Conservation (phyloP, 2,888 invertebrate genomes). For the Odontocolon sp. region DNA sequence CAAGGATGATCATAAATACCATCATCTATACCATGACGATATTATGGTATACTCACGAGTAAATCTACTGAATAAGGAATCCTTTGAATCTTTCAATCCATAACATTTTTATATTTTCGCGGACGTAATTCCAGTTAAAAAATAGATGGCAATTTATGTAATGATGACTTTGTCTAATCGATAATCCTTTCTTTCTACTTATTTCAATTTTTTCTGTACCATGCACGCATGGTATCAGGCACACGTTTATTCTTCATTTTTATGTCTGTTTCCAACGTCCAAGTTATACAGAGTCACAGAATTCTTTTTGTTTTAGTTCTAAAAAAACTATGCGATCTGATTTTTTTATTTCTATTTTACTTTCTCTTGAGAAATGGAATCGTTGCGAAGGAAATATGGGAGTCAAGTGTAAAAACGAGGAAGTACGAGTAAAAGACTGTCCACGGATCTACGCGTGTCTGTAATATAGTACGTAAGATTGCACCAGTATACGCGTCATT, state of each 20-base stretch:
- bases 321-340: neutral
- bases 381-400: neutral
- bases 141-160: neutral
- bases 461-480: conserved; percentile 14
- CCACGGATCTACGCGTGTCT: neutral
- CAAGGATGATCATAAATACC: no score
- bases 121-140: no score
- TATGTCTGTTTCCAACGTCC: neutral
- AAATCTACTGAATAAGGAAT: neutral
- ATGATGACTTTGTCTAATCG: neutral
- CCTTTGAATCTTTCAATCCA: neutral
- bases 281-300: no score
- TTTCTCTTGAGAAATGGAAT: conserved; percentile 23
- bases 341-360: neutral
- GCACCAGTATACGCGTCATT: conserved; percentile 27
- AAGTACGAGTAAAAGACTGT: neutral
- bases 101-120: neutral
- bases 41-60: neutral
- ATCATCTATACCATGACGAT: no score
- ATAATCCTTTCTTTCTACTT: neutral
- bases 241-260: neutral
- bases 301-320: neutral
- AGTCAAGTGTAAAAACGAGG: conserved; percentile 9
- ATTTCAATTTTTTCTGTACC: neutral
- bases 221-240: neutral